phyloP scores from a whole-genome alignment of 2,797 vertebrate species.

The Acipenser oxyrinchus region DNA sequence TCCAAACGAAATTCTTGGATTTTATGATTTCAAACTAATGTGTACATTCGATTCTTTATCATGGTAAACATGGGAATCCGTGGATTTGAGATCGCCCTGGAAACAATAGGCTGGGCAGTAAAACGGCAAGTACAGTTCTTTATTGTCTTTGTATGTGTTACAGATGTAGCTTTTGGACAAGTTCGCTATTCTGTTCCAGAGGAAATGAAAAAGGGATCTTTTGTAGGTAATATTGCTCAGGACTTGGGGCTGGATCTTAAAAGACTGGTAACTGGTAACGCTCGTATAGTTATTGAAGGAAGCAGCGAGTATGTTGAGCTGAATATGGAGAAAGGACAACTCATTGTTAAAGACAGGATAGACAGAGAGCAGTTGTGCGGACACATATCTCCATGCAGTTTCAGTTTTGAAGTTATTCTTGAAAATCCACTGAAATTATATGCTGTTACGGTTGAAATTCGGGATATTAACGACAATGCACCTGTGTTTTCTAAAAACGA shows the following conservation, averaged over 20 bases:
- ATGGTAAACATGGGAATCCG: neutral
- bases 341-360: neutral
- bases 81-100: neutral
- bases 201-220: constrained; percentile 22
- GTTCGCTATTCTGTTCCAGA: constrained; percentile 23
- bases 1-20: neutral
- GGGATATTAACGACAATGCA: constrained; percentile 2
- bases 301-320: constrained; percentile 28
- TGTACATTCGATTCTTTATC: neutral
- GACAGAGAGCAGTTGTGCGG: neutral
- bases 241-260: constrained; percentile 32
- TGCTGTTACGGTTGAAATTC: neutral
- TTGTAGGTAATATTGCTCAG: constrained; percentile 38
- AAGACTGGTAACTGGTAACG: constrained; percentile 27
- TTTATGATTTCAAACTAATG: neutral
- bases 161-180: constrained; percentile 1
- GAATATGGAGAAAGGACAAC: neutral
- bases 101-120: neutral
- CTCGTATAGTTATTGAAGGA: constrained; percentile 37
- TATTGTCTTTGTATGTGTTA: neutral
- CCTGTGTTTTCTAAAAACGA: neutral
- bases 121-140: constrained; percentile 15
- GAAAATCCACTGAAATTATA: neutral
- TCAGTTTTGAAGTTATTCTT: neutral
- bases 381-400: neutral